These are phyloP conservation scores for Ferdinandea cuprea DNA, from an alignment of 2,888 invertebrate genomes.

Conservation along the genomic window DNA sequence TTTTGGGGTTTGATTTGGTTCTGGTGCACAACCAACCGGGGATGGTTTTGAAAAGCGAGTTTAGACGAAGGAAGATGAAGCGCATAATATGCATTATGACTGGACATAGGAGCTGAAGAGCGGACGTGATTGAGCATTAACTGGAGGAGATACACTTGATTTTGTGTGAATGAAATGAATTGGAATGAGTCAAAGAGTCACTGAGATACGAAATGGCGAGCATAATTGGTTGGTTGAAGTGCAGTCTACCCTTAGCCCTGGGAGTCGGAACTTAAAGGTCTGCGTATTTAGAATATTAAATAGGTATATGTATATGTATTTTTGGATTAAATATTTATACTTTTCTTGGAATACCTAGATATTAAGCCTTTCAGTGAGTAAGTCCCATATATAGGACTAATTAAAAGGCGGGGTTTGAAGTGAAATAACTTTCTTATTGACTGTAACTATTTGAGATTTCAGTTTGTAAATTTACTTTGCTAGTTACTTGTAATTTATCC, in stretches of 20 bases:
- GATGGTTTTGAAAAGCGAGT: constrained; percentile 18
- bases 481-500: too few relatives aligned
- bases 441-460: too few relatives aligned
- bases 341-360: too few relatives aligned
- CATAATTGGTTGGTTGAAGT: constrained; percentile 28
- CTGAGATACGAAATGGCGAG: constrained; percentile 16
- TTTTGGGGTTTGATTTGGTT: too few relatives aligned
- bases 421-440: too few relatives aligned
- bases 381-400: too few relatives aligned
- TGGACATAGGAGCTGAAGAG: constrained; percentile 31
- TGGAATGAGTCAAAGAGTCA: constrained; percentile 16
- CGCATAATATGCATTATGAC: not conserved
- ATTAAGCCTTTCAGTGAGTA: too few relatives aligned
- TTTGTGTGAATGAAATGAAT: constrained; percentile 67
- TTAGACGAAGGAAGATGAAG: constrained; percentile 6
- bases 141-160: constrained; percentile 70
- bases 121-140: constrained; percentile 72
- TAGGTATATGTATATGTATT: too few relatives aligned
- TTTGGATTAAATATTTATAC: too few relatives aligned
- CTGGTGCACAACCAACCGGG: not conserved
- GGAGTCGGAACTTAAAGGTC: not conserved
- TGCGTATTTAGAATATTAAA: too few relatives aligned
- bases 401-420: too few relatives aligned
- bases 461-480: too few relatives aligned
- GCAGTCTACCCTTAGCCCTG: not conserved